Evolutionary conservation across 1,140 invertebrate genomes (phyloP).

Genomic region (Diachasmimorpha longicaudata): DNA sequence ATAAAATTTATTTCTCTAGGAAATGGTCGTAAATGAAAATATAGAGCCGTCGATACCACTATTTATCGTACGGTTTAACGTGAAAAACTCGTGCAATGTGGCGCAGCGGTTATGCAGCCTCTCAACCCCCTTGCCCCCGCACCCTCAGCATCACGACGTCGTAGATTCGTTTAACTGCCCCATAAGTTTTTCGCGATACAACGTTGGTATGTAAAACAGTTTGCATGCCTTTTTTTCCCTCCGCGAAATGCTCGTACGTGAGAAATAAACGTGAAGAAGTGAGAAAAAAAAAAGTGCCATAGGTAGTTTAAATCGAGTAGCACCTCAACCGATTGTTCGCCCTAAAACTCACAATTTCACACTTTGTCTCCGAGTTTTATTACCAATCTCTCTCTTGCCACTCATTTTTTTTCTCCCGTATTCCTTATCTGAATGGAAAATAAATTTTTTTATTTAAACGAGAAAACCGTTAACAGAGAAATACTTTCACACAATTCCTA

Average conservation of each 20-base stretch:
- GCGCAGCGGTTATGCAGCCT: neutral
- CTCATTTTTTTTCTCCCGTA: neutral
- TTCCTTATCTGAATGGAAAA: neutral
- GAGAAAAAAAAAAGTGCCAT: neutral
- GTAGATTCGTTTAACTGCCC: conserved; percentile 17
- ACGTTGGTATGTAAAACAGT: conserved; percentile 18
- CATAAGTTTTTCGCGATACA: conserved; percentile 23
- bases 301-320: neutral
- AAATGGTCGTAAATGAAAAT: neutral
- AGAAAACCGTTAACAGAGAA: conserved; percentile 12
- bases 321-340: neutral
- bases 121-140: no score
- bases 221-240: neutral
- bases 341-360: neutral
- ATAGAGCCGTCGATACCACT: neutral
- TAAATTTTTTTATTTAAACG: conserved; percentile 15
- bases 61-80: neutral
- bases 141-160: neutral
- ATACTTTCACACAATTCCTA: conserved; percentile 4
- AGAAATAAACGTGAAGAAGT: neutral
- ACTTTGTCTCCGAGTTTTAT: conserved; percentile 17
- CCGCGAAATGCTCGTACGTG: neutral
- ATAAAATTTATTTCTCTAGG: no score
- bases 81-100: neutral
- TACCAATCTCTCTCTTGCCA: neutral